Conservation (phyloP, 2,888 invertebrate species). For the Sepiola atlantica region DNA sequence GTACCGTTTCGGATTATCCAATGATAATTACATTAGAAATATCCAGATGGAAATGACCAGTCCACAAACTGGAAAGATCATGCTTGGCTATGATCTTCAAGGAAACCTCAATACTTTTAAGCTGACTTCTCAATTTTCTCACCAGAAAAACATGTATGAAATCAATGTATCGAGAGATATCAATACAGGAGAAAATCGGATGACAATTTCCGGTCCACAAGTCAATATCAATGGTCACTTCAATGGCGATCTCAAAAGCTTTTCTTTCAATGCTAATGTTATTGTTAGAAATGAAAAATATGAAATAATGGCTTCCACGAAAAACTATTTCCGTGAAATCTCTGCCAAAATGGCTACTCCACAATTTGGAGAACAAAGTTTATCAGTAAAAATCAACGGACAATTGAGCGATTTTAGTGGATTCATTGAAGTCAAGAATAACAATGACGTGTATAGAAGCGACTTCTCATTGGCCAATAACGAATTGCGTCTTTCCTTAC, state of each 20-base stretch:
- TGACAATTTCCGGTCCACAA: not conserved
- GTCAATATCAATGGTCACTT: not conserved
- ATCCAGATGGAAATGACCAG: not conserved
- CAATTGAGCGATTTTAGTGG: not conserved
- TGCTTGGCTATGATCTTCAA: not conserved
- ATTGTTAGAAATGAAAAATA: not conserved
- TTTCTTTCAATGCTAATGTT: not conserved
- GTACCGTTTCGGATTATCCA: not conserved
- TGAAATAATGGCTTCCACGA: not conserved
- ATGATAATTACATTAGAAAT: not conserved
- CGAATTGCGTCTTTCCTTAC: not conserved
- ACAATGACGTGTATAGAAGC: not conserved
- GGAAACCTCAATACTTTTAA: not conserved
- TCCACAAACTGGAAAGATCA: constrained; percentile 23
- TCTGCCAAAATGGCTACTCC: not conserved
- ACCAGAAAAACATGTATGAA: not conserved
- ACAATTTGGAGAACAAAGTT: not conserved
- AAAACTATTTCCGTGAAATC: not conserved
- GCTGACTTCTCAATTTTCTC: not conserved
- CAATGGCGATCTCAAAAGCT: not conserved
- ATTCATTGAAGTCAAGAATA: not conserved
- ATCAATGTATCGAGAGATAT: not conserved
- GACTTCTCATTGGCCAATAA: not conserved
- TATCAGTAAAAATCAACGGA: not conserved
- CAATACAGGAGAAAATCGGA: not conserved